A percentile compares a stretch with the other conserved stretches of the same genome.
These are phyloP conservation scores for Sabellastarte sp. DNA, from an alignment of 2,888 invertebrate species.

Conservation along the genomic window DNA sequence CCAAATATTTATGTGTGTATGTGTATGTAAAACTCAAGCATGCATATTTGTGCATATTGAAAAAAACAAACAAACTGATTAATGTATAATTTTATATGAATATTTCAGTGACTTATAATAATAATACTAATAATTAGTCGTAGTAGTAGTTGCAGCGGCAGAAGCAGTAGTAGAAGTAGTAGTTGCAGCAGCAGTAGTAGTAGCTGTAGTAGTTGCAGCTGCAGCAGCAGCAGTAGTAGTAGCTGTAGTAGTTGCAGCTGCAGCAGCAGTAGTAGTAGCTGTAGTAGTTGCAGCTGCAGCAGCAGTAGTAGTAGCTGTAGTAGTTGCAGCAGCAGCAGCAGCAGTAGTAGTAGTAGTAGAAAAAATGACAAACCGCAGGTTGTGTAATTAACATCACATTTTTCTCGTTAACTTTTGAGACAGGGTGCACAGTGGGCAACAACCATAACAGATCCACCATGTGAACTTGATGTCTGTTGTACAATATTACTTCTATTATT, in stretches of 20 bases:
- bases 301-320: conserved; percentile 12
- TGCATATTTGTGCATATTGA: too few relatives aligned
- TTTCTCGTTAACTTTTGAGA: too few relatives aligned
- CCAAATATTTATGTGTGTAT: too few relatives aligned
- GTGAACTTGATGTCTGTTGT: too few relatives aligned
- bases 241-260: conserved; percentile 12
- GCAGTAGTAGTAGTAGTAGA: conserved; percentile 9
- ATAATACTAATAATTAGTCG: too few relatives aligned
- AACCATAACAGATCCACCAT: too few relatives aligned
- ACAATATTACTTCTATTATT: too few relatives aligned
- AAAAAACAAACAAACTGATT: not conserved
- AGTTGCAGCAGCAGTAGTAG: conserved; percentile 13
- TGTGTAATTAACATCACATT: too few relatives aligned
- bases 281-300: conserved; percentile 14
- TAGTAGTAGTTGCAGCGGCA: conserved; percentile 14
- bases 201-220: conserved; percentile 14
- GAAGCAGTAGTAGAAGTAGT: conserved; percentile 13
- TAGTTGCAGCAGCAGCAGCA: conserved; percentile 8
- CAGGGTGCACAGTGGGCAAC: too few relatives aligned
- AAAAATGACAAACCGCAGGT: too few relatives aligned
- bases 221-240: conserved; percentile 13
- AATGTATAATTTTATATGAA: not conserved
- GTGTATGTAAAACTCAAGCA: too few relatives aligned
- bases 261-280: conserved; percentile 13
- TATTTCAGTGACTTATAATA: too few relatives aligned